Base-by-base conservation (phyloP, 1,140 invertebrate species). In the Papilio helenus region DNA sequence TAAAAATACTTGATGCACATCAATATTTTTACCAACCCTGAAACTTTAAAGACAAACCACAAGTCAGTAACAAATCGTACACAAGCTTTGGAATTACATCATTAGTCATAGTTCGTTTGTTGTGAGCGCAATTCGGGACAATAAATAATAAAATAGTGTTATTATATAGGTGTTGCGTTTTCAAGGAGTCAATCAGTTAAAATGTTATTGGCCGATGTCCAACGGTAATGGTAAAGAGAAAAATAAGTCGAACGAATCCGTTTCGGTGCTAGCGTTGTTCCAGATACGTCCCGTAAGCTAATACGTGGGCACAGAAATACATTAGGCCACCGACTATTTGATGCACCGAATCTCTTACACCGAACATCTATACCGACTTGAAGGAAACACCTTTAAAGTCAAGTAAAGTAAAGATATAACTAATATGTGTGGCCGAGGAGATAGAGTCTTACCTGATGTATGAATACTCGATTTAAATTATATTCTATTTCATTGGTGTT, bases 131-230 rank as follows among this genome's bases (percentile, higher is more conserved):
- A 68, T 68, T 68, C 26, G 61, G 61, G 5, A 68, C 61, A 68
- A 68, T 68, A 68, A 68, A 68, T 68, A 68, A 68, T 12, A 8
- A 26, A 26, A 29, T 29, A 16, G 26, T 29, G 61, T 68, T 68
- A 68, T 86, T 82, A 79, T 81, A 83, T 81, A 81, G 82, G 83
- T 83, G 80, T 83, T 86, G 80, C 80, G 82, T 84, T 83, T 85
- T 83, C 79, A 76, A 79, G 79, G 81, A 85, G 84, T 86, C 83
- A 85, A 87, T 87, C 81, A 86, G 84, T 81, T 82, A 80, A 87
- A 83, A 83, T 81, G 81, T 79, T 78, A 65, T 82, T 87, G 86
- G 86, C 83, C 23, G 23, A 9, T 8, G 49, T 80, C 83, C 86
- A 85, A 81, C 65, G 51, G 73, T 65, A 68, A 77, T 49, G 72